Conservation (phyloP, 2,888 invertebrate species). For the Tetragonisca angustula region DNA sequence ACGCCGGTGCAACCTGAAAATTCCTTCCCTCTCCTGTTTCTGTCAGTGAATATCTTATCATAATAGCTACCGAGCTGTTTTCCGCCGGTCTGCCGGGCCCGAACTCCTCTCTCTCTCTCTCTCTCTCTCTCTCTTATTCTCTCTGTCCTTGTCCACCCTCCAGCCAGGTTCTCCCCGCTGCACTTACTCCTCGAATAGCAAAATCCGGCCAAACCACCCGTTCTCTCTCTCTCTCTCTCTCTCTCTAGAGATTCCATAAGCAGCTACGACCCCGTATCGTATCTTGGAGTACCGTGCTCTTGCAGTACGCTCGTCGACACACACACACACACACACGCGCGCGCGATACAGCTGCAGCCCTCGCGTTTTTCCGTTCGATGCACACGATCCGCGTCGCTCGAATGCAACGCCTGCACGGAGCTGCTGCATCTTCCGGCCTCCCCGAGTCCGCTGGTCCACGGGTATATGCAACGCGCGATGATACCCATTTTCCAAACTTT, state of each 20-base stretch:
- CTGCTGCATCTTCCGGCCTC: constrained; percentile 33
- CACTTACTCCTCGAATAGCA: constrained; percentile 20
- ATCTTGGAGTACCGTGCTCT: constrained; percentile 56
- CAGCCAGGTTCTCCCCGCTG: background rate
- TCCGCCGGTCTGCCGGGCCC: constrained; percentile 42
- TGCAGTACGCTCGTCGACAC: constrained; percentile 21
- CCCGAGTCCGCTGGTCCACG: background rate
- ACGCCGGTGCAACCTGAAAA: constrained; percentile 73
- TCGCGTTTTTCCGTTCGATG: constrained; percentile 55
- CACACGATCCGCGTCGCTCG: constrained; percentile 45
- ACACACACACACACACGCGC: constrained; percentile 26
- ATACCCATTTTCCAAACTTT: constrained; percentile 57
- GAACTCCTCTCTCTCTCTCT: background rate
- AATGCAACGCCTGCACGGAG: constrained; percentile 18
- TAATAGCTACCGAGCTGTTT: constrained; percentile 71
- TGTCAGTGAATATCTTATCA: constrained; percentile 82
- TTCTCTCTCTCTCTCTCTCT: background rate
- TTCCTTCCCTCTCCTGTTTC: constrained; percentile 78
- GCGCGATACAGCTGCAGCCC: constrained; percentile 60
- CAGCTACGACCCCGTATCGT: constrained; percentile 67
- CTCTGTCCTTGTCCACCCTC: no score
- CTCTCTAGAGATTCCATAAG: constrained; percentile 26
- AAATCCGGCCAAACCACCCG: constrained; percentile 1
- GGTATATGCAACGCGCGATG: background rate
- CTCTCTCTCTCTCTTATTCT: background rate